These are phyloP conservation scores for Tipula helvola DNA, from an alignment of 2,888 invertebrate genomes.

Conservation along the genomic window DNA sequence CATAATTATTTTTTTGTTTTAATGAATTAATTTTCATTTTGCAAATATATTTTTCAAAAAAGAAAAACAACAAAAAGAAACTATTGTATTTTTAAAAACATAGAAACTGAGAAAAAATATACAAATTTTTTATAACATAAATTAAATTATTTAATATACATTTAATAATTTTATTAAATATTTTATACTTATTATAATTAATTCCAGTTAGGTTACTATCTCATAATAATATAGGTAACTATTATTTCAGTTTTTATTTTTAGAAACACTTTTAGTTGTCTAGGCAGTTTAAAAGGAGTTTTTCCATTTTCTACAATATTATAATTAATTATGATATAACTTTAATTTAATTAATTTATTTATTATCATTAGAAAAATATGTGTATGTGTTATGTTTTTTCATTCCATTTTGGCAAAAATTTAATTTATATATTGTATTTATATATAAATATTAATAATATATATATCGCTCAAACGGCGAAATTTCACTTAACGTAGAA, in stretches of 20 bases:
- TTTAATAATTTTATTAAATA: background rate
- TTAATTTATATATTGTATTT: background rate
- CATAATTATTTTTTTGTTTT: background rate
- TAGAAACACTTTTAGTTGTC: background rate
- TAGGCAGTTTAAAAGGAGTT: background rate
- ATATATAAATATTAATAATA: background rate
- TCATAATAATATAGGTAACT: background rate
- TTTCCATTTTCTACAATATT: background rate
- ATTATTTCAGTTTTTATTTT: background rate
- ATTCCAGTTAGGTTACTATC: background rate
- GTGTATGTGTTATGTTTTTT: background rate
- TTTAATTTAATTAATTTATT: background rate
- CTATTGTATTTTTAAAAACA: background rate
- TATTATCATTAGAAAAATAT: background rate
- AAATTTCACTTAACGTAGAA: too few relatives aligned
- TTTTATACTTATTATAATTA: background rate
- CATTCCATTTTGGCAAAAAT: background rate
- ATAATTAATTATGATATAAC: background rate
- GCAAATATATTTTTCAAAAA: background rate
- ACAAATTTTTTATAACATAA: background rate
- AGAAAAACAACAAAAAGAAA: background rate
- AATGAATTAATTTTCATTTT: background rate
- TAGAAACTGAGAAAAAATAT: background rate
- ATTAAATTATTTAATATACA: background rate
- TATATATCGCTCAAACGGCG: too few relatives aligned